phyloP scores from a whole-genome alignment of 2,113 vertebrate genomes.

The Oenanthe oenanthe region DNA sequence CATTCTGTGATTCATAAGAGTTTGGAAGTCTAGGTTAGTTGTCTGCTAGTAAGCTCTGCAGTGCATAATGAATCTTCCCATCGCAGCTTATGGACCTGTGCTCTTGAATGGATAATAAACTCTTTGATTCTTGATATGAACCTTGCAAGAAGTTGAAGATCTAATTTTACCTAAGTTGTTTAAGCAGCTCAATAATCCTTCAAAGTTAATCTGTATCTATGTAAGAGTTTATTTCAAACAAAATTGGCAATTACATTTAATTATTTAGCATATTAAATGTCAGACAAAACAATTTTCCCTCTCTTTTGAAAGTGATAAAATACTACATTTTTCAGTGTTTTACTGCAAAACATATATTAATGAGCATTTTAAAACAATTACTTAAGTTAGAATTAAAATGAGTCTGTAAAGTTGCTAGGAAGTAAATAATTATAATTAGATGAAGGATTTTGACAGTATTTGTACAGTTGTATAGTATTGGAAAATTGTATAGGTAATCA shows the following conservation, averaged over 20 bases:
- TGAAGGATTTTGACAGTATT: conserved; percentile 17
- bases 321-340: background rate
- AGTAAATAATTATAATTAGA: background rate
- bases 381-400: background rate
- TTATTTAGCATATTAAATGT: background rate
- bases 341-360: background rate
- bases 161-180: background rate
- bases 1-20: background rate
- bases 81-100: background rate
- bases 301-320: background rate
- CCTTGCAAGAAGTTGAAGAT: background rate
- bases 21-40: background rate
- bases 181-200: background rate
- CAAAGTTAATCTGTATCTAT: background rate
- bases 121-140: background rate
- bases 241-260: background rate
- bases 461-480: background rate
- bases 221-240: background rate
- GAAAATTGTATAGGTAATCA: conserved; percentile 25
- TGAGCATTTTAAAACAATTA: background rate
- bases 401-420: background rate
- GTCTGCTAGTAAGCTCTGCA: background rate
- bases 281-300: background rate
- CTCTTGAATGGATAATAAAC: background rate
- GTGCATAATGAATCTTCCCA: background rate